Base-by-base conservation (phyloP, 2,797 vertebrate species). In the Syndactyla subalaris region DNA sequence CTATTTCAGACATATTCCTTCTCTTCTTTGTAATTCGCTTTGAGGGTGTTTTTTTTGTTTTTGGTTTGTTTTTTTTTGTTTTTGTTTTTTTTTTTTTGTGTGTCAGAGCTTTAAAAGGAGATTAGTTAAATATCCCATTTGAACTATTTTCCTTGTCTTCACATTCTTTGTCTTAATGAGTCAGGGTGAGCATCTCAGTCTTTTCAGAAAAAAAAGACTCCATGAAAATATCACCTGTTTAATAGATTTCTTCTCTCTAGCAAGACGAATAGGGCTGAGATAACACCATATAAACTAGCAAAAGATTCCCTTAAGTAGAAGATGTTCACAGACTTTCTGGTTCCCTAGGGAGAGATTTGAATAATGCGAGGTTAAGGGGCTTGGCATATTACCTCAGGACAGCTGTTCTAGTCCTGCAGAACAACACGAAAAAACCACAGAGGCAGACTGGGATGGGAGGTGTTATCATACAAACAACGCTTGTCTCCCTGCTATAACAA, bases 371-470 rank as follows among this genome's bases (percentile, higher is more conserved):
- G 93, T 95, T 90, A 92, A 84, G 74, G 67, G 80, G 46, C 77
- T 90, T 95, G 88, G 79, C 94, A 76, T 94, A 38, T 78, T 93
- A 90, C 88, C 51, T 94, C 86, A 93, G 63, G 92, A 89, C 92
- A 95, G 94, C 80, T 96, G 92, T 91, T 95, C 51, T 38, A 89
- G 48, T 78, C 71, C 81, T 89, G 61, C 77, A 93, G 74, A 88
- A 76, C 77, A 92, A 90, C 74, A 65, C 11, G 36, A 67, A 62
- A 77, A 91, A 92, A 7, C 7, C 48, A 91, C 30, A 41, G 55
- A 85, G 61, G 67, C 52, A 85, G 86, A 76, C 85, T 17, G 1
- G 43, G 39, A 58, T 48, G 36, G 55, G 52, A 87, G 62, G 57
- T 89, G 84, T 91, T 94, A 51, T 29, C 36, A 15, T 61, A 51